phyloP scores from a whole-genome alignment of 2,888 invertebrate species.

The Cataglyphis rosenhaueri region DNA sequence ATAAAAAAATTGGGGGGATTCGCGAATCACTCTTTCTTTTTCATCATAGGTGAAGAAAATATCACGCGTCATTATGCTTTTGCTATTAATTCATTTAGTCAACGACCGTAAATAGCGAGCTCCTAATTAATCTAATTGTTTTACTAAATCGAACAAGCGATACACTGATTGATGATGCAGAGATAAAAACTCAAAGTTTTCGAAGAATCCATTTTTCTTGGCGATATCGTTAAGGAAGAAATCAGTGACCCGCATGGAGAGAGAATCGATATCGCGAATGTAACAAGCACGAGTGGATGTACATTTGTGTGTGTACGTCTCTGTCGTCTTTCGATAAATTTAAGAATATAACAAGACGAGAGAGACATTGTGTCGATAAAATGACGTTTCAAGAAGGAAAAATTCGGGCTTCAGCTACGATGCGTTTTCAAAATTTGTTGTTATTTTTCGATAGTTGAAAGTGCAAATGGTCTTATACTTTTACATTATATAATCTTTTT shows the following conservation, averaged over 20 bases:
- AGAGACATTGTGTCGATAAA: not conserved
- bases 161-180: slow-evolving; percentile 39
- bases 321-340: slow-evolving; percentile 3
- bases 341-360: slow-evolving; percentile 3
- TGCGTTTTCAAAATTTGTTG: not conserved
- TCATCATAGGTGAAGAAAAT: not conserved
- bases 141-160: slow-evolving; percentile 12
- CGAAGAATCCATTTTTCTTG: slow-evolving; percentile 43
- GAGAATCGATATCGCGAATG: slow-evolving; percentile 27
- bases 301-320: slow-evolving; percentile 6
- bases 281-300: slow-evolving; percentile 32
- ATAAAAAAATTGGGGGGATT: not conserved
- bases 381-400: not conserved
- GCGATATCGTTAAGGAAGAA: slow-evolving; percentile 33
- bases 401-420: not conserved
- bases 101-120: slow-evolving; percentile 20
- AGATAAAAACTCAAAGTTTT: slow-evolving; percentile 11
- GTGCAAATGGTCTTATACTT: not conserved
- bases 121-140: slow-evolving; percentile 54
- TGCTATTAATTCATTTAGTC: not conserved
- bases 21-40: not conserved
- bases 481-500: not conserved
- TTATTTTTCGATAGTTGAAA: not conserved
- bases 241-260: slow-evolving; percentile 42
- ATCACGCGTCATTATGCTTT: not conserved